phyloP scores from a whole-genome alignment of 1,140 invertebrate species.

The Araneus ventricosus region DNA sequence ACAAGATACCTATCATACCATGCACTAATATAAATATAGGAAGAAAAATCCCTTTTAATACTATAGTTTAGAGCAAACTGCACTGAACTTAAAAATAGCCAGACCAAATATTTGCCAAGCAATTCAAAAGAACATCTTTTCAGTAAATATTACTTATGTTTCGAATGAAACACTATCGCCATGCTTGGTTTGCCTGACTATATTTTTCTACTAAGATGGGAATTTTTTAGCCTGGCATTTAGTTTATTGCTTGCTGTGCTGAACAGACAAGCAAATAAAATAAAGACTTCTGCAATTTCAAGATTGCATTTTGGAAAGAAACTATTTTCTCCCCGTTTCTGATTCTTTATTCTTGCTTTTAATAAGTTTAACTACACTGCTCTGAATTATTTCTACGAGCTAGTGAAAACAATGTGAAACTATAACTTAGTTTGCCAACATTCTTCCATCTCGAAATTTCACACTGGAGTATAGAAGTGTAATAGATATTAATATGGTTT shows the following conservation, averaged over 20 bases:
- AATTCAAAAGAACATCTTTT: slow-evolving; percentile 27
- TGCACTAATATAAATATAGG: background rate
- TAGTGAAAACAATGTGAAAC: too few relatives aligned
- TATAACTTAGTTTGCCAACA: too few relatives aligned
- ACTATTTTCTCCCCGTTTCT: background rate
- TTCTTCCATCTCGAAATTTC: too few relatives aligned
- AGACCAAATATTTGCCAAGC: slow-evolving; percentile 14
- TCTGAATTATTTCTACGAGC: too few relatives aligned
- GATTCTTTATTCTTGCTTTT: too few relatives aligned
- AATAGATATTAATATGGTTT: too few relatives aligned
- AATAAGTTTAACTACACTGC: too few relatives aligned
- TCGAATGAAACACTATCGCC: slow-evolving; percentile 8
- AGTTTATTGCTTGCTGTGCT: background rate
- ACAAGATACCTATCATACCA: background rate
- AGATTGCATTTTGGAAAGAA: background rate
- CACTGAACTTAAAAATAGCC: background rate
- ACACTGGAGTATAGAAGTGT: too few relatives aligned
- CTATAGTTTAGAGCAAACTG: background rate
- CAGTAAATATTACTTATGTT: slow-evolving; percentile 27
- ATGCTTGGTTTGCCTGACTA: slow-evolving; percentile 13
- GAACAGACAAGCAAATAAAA: slow-evolving; percentile 26
- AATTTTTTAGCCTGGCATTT: background rate
- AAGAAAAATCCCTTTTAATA: slow-evolving; percentile 18
- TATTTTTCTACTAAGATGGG: background rate
- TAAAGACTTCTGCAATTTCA: slow-evolving; percentile 40